Conservation (phyloP, 1,140 invertebrate species). For the Ceratina australensis region DNA sequence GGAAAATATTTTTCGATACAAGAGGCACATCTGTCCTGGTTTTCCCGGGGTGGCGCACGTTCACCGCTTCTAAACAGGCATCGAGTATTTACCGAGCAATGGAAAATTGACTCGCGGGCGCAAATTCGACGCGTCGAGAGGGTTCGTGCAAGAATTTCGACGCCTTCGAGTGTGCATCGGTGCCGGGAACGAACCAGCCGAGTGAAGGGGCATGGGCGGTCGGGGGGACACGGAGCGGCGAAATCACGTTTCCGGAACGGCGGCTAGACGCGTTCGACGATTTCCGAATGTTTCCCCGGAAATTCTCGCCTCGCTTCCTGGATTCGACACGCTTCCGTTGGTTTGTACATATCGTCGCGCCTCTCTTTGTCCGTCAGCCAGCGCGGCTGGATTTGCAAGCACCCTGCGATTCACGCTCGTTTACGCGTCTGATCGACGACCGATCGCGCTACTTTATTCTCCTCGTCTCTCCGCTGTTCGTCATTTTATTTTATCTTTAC, state of each 20-base stretch:
- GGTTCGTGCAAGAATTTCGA: constrained; percentile 33
- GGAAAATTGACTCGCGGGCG: constrained; percentile 38
- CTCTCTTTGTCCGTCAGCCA: constrained; percentile 17
- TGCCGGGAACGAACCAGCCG: background rate
- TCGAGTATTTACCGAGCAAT: constrained; percentile 37
- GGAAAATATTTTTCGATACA: background rate
- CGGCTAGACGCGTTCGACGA: constrained; percentile 62
- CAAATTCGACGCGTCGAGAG: constrained; percentile 21
- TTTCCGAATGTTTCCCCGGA: constrained; percentile 66
- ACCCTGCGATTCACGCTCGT: constrained; percentile 4
- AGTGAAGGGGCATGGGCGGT: background rate
- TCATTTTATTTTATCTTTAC: background rate
- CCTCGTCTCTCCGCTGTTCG: background rate
- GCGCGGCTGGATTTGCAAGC: constrained; percentile 19
- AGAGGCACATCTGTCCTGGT: background rate
- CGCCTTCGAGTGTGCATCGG: constrained; percentile 18
- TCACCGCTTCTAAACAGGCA: constrained; percentile 39
- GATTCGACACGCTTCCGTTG: constrained; percentile 60
- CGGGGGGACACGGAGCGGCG: background rate
- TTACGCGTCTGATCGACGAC: constrained; percentile 4
- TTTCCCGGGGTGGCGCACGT: background rate
- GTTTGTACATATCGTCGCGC: constrained; percentile 59
- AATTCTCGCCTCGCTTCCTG: constrained; percentile 66
- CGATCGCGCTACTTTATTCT: background rate
- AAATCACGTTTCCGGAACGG: constrained; percentile 66